Conservation (phyloP, 2,888 invertebrate genomes). For the Apamea sordens region DNA sequence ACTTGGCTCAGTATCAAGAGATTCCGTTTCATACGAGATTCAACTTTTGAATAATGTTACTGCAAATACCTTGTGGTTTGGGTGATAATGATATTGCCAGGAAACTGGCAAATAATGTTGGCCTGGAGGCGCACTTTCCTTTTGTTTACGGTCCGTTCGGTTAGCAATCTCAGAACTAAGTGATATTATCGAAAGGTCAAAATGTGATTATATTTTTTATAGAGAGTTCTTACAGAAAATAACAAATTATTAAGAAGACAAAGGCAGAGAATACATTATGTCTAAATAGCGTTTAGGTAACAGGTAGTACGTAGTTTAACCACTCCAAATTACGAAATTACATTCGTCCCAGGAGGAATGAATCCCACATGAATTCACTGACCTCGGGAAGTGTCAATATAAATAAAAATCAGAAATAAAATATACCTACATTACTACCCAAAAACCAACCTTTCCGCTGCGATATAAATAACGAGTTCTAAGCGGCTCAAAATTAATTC, state of each 20-base stretch:
- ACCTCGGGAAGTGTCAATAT: background rate
- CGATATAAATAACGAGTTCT: conserved; percentile 44
- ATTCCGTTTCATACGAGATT: conserved; percentile 40
- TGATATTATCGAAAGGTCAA: conserved; percentile 21
- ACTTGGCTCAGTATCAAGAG: conserved; percentile 55
- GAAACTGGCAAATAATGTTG: conserved; percentile 31
- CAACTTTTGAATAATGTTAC: conserved; percentile 56
- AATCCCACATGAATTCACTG: background rate
- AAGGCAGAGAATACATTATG: background rate
- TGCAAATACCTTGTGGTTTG: conserved; percentile 22
- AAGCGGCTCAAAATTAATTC: conserved; percentile 57
- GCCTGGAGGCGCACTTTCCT: conserved; percentile 18
- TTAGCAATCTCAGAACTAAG: conserved; percentile 30
- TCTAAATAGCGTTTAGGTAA: background rate
- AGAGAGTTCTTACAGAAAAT: background rate
- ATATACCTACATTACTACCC: background rate
- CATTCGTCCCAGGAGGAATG: no score
- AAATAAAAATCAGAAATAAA: background rate
- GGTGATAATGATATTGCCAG: conserved; percentile 37
- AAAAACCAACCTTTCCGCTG: conserved; percentile 10
- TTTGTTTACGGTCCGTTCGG: conserved; percentile 22
- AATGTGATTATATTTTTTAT: conserved; percentile 4
- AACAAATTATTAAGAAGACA: background rate
- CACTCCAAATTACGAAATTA: conserved; percentile 4
- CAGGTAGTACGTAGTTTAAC: no score